Evolutionary conservation across 1,140 invertebrate species (phyloP), one percentile per base, ranked within the genome.

Genomic region (Leptinotarsa undecemlineata): DNA sequence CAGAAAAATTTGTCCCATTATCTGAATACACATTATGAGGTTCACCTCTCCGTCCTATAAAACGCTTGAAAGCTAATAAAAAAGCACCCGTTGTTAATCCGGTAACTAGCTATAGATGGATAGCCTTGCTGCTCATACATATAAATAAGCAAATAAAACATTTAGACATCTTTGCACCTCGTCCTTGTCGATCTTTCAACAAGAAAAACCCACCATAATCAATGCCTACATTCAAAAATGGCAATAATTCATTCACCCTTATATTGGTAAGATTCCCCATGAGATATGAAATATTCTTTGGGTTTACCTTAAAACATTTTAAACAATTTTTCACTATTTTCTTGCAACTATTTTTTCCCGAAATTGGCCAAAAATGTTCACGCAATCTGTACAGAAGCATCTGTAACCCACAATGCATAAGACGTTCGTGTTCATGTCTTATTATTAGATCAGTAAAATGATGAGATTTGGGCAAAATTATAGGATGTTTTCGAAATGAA

Each of bases 401-500:
- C 19, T 76, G 75, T 15, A 64, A 1, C 2, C 75, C 75, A 11
- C 66, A 72, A 70, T 73, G 72, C 19, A 20, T 0, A 1, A 72
- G 21, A 5, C 19, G 19, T 3, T 48, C 23, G 48, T 75, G 74
- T 60, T 66, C 64, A 20, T 66, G 19, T 15, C 5, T 33, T 17
- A 71, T 6, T 20, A 74, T 20, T 21, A 74, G 48, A 13, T 33
- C 23, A 15, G 61, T 48, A 13, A 74, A 21, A 15, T 23, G 21
- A 62, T 61, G 11, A 33, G 60, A 61, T 26, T 15, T 33, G 13
- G 68, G 51, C 19, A 85, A 66, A 6, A 88, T 62, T 5, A 87
- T 84, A 0, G 85, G 86, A 79, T 87, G 85, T n/a, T 74, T 84
- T 85, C 47, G 78, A 67, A 80, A 78, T 6, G 71, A 48, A 1